Percentiles rank a stretch among this genome's conserved stretches.
Conservation (phyloP, 2,888 invertebrate genomes). For the Eulithis prunata region DNA sequence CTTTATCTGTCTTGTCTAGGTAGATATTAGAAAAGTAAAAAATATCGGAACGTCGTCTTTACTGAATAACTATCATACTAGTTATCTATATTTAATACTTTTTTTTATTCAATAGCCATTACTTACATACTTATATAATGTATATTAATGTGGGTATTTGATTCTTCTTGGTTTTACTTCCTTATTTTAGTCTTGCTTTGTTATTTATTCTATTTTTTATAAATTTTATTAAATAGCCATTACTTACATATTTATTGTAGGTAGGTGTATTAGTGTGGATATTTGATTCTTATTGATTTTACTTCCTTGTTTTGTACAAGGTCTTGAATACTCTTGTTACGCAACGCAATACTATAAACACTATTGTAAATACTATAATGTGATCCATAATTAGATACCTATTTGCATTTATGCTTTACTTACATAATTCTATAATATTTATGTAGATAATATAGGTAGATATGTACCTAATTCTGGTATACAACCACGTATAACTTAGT, state of each 20-base stretch:
- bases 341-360: not conserved
- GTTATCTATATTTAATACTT: too few species aligned
- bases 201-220: too few species aligned
- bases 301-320: slow-evolving; percentile 27
- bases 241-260: too few species aligned
- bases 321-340: slow-evolving; percentile 10
- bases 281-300: not conserved
- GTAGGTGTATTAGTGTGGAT: not conserved
- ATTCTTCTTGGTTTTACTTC: slow-evolving; percentile 16
- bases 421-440: not conserved
- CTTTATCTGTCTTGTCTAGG: slow-evolving; percentile 21
- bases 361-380: not conserved
- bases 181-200: slow-evolving; percentile 5
- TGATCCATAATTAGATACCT: too few species aligned
- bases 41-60: slow-evolving; percentile 10
- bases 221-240: too few species aligned
- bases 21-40: slow-evolving; percentile 22
- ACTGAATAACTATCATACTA: too few species aligned
- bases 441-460: not conserved
- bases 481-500: too few species aligned
- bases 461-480: too few species aligned
- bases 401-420: too few species aligned
- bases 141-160: not conserved
- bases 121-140: too few species aligned
- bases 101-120: too few species aligned